Evolutionary conservation across 92 coral and sea anemone genomes (phyloP).

Genomic region (Epizoanthus scotinus): DNA sequence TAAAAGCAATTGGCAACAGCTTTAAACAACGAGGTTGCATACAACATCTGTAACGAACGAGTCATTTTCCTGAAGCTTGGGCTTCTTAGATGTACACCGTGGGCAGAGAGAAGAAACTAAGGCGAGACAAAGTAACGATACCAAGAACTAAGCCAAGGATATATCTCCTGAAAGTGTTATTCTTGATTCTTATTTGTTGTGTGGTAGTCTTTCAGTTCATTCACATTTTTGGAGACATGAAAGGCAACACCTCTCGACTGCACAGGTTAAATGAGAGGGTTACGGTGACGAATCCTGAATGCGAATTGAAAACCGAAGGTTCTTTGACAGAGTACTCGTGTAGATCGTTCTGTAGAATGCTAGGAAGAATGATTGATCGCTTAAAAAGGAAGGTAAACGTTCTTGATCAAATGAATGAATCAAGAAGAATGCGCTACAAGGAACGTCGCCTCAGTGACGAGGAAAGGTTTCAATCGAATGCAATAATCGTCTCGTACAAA

Average conservation of each 20-base stretch:
- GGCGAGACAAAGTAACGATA: not conserved
- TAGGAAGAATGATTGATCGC: not conserved
- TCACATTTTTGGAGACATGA: not conserved
- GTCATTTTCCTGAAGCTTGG: not conserved
- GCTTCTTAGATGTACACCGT: not conserved
- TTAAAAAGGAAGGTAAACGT: not conserved
- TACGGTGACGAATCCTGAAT: not conserved
- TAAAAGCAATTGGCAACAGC: too few species aligned
- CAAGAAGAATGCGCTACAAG: too few species aligned
- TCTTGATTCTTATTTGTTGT: not conserved
- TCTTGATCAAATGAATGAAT: not conserved
- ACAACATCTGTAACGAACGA: too few species aligned
- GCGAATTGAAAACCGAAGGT: not conserved
- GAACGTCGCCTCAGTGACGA: too few species aligned
- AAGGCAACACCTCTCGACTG: not conserved
- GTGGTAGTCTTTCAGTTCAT: not conserved
- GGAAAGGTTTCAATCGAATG: slow-evolving; percentile 38
- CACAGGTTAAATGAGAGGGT: not conserved
- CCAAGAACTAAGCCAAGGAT: too few species aligned
- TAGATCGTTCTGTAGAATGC: not conserved
- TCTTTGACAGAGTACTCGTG: not conserved
- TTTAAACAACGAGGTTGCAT: not conserved
- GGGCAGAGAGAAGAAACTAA: not conserved
- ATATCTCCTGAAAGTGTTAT: not conserved
- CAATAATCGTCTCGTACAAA: slow-evolving; percentile 55